Evolutionary conservation across 2,113 vertebrate species (phyloP).

Genomic region (Chunga burmeisteri): DNA sequence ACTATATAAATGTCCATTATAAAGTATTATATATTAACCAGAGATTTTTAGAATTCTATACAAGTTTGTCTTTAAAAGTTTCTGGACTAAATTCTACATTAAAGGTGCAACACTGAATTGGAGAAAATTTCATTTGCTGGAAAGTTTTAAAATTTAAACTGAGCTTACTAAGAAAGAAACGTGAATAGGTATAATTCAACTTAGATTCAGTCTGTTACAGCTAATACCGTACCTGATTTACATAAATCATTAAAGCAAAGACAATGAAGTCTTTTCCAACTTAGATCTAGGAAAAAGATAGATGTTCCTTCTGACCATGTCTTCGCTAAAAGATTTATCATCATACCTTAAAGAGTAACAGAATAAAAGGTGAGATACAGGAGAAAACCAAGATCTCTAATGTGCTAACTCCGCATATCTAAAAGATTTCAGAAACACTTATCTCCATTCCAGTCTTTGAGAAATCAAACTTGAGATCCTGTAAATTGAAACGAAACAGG

Average conservation of each 20-base stretch:
- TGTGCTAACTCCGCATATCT: neutral
- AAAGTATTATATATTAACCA: neutral
- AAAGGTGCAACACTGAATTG: neutral
- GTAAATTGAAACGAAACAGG: slow-evolving; percentile 68
- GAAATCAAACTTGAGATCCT: slow-evolving; percentile 50
- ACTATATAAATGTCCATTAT: neutral
- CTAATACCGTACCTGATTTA: neutral
- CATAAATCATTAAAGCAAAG: neutral
- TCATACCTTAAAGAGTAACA: neutral
- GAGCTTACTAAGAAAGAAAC: neutral
- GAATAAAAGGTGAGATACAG: neutral
- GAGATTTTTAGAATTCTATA: neutral
- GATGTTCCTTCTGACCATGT: neutral
- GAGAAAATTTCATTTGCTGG: neutral
- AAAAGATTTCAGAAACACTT: neutral
- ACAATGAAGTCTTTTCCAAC: neutral
- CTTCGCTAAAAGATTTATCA: neutral
- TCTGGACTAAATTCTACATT: neutral
- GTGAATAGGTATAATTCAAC: neutral
- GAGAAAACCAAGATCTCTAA: neutral
- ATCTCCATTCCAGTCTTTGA: slow-evolving; percentile 18
- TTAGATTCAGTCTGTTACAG: neutral
- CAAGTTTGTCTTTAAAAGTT: neutral
- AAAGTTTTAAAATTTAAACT: neutral
- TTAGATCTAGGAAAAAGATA: neutral